Evolutionary conservation across 2,797 vertebrate species (phyloP).

Genomic region (Gadopsis marmoratus): DNA sequence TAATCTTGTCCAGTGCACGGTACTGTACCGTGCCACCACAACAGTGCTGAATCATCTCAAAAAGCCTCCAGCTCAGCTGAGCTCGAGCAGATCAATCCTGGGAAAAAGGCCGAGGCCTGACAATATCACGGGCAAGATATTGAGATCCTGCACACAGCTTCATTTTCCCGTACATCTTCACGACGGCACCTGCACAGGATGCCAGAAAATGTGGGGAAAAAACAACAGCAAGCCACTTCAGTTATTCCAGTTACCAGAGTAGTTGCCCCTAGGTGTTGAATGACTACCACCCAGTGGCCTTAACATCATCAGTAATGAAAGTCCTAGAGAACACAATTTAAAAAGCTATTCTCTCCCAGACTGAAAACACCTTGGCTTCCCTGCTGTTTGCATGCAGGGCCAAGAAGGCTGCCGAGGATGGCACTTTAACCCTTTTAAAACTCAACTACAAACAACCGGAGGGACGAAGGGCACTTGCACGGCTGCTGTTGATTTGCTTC

Average conservation of each 20-base stretch:
- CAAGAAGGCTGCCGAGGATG: not conserved
- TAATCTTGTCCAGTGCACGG: slow-evolving; percentile 7
- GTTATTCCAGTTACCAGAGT: slow-evolving; percentile 35
- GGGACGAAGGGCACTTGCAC: slow-evolving; percentile 1
- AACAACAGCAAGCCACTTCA: not conserved
- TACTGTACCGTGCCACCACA: not conserved
- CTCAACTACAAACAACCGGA: slow-evolving; percentile 24
- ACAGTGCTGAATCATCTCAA: slow-evolving; percentile 47
- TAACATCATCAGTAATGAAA: slow-evolving; percentile 52
- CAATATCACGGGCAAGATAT: slow-evolving; percentile 34
- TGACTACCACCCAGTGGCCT: slow-evolving; percentile 41
- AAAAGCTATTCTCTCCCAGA: slow-evolving; percentile 42
- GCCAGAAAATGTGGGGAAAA: slow-evolving; percentile 18
- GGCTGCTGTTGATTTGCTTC: slow-evolving; percentile 3
- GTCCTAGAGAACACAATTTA: slow-evolving; percentile 52
- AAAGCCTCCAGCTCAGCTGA: slow-evolving; percentile 25
- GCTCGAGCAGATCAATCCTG: slow-evolving; percentile 46
- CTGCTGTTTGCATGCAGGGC: slow-evolving; percentile 18
- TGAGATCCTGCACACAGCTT: slow-evolving; percentile 45
- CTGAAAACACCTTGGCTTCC: slow-evolving; percentile 33
- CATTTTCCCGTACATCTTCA: slow-evolving; percentile 30
- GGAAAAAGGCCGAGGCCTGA: slow-evolving; percentile 7
- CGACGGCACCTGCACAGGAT: slow-evolving; percentile 24
- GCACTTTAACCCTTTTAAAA: slow-evolving; percentile 38
- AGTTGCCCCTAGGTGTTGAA: slow-evolving; percentile 34